phyloP scores from a whole-genome alignment of 2,888 invertebrate genomes.

The Ceramica pisi region DNA sequence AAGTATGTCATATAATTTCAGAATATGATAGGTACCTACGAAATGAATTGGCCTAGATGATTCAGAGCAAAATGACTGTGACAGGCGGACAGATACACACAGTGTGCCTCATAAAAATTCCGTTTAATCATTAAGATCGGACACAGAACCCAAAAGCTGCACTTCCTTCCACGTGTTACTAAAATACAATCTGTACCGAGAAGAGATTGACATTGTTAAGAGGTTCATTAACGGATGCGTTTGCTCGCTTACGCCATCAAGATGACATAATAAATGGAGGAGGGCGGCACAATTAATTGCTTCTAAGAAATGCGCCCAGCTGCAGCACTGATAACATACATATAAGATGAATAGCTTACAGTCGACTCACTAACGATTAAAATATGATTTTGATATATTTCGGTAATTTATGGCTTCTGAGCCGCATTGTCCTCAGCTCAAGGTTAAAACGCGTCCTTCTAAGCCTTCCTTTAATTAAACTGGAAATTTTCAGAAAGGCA shows the following conservation, averaged over 20 bases:
- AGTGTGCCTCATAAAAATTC: neutral
- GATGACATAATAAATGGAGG: conserved; percentile 84
- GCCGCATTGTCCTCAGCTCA: conserved; percentile 2
- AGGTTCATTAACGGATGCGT: conserved; percentile 70
- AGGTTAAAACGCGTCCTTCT: conserved; percentile 14
- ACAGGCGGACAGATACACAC: no score
- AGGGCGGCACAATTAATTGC: conserved; percentile 83
- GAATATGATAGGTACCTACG: no score
- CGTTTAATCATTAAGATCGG: neutral
- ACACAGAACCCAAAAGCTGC: neutral
- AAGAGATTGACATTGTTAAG: conserved; percentile 64
- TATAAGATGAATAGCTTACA: conserved; percentile 75
- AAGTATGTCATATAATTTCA: no score
- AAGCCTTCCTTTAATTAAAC: conserved; percentile 30
- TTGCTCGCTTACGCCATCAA: conserved; percentile 76
- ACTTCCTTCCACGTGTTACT: conserved; percentile 7
- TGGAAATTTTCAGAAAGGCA: conserved; percentile 37
- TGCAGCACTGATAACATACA: conserved; percentile 82
- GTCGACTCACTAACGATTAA: conserved; percentile 12
- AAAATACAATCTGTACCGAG: conserved; percentile 10
- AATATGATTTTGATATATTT: conserved; percentile 10
- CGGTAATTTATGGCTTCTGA: neutral
- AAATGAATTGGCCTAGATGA: no score
- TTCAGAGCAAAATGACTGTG: no score
- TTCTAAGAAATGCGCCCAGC: conserved; percentile 81